Base-by-base conservation (phyloP, 2,113 vertebrate genomes). In the Neofelis nebulosa region DNA sequence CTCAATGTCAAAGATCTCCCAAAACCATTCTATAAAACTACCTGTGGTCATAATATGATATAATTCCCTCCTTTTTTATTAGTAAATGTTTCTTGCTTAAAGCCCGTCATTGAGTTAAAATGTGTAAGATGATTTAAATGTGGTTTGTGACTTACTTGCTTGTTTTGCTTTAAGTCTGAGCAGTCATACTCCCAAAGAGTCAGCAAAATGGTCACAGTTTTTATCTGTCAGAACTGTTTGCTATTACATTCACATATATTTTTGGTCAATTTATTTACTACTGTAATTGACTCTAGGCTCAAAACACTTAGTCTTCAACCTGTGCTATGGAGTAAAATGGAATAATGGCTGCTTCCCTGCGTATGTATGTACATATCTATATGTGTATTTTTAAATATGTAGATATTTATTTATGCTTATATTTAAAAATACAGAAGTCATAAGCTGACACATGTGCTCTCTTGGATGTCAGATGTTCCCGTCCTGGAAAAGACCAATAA, bases 81-180 rank as follows among this genome's bases (percentile, higher is more conserved):
- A 98, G 92, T 69, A 29, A 68, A 61, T 14, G 0, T 48, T 87
- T 81, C 71, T 36, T 21, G 33, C 29, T 66, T 94, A 84, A 16
- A 3, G 27, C 36, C 2, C 29, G 31, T 65, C 52, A 13, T n/a
- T 94, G 31, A 89, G 65, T 66, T 76, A 82, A 36, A 88, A 71
- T 45, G 4, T 91, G 29, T 12, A 83, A 50, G 80, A 55, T 86
- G 11, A 76, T 78, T 78, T 91, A 48, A 74, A 81, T 86, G 23
- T 48, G 11, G 76, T 69, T 69, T 78, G 0, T 73, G 38, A 89
- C 19, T 96, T 93, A 0, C 10, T 89, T 82, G 15, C 65, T 91
- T 79, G 71, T 93, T 89, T 85, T 73, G 7, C 80, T 61, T 89
- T 95, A 90, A 57, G 13, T 84, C 80, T 96, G 82, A 97, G 94